These are phyloP conservation scores for Cathartes aura DNA, from an alignment of 2,113 vertebrate genomes.

Conservation along the genomic window DNA sequence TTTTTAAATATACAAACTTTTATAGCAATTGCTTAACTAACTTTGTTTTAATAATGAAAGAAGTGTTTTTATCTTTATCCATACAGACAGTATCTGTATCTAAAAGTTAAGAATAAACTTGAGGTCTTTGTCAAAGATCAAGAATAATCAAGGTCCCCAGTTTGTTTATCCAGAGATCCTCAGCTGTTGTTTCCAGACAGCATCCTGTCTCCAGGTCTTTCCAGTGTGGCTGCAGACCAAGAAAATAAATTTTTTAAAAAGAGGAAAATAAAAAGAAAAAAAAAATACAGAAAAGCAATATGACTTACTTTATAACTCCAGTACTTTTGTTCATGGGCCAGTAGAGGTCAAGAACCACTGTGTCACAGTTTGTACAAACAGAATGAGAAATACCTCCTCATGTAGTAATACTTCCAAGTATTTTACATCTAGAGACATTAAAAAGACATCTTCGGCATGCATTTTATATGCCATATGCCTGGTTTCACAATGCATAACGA, in stretches of 20 bases:
- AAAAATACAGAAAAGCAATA: background rate
- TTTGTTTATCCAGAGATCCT: background rate
- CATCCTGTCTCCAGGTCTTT: background rate
- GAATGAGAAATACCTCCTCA: background rate
- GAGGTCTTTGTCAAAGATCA: background rate
- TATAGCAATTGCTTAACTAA: background rate
- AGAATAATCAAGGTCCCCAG: background rate
- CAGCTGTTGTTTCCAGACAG: background rate
- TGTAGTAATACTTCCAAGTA: background rate
- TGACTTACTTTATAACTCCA: background rate
- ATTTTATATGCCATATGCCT: background rate
- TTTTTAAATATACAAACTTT: background rate
- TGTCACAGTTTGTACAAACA: background rate
- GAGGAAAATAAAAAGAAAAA: background rate
- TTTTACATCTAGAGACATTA: background rate
- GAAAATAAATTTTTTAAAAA: background rate
- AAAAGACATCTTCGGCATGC: background rate
- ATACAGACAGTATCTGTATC: background rate
- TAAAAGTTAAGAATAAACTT: background rate
- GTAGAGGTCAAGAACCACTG: background rate
- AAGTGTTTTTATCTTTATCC: background rate
- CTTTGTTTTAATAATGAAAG: background rate
- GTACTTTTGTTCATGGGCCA: background rate
- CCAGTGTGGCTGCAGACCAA: background rate
- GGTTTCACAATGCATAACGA: background rate